Evolutionary conservation across 1,140 invertebrate genomes (phyloP), one percentile per base, ranked within the genome.

Genomic region (Tetragnatha versicolor): DNA sequence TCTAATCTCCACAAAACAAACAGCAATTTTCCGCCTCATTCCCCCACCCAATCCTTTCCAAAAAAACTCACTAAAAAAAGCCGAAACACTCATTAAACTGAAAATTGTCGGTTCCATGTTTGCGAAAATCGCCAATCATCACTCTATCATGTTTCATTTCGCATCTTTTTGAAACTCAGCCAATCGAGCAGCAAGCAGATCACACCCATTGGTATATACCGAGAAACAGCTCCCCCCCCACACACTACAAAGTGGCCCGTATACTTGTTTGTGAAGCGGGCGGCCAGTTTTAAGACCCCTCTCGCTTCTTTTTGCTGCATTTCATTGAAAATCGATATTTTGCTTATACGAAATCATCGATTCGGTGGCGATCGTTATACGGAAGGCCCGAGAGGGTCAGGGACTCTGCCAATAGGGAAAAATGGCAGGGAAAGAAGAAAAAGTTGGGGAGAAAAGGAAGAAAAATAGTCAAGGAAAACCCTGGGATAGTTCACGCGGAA

Each of bases 321-420:
- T 76, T 76, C 72, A 76, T 77, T 77, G 73, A 77, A 77, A 77
- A 77, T 77, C 73, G 73, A 77, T 77, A 77, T 77, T 77, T 77
- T 77, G 45, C 73, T 77, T 77, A 77, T 77, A 77, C 60, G 73
- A 39, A 77, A 42, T 60, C 73, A 77, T 77, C 73, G 73, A 77
- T 77, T 77, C 33, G 33, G 68, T 37, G 22, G 10, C 53, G 29
- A 49, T 63, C 60, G 72, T 63, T 63, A 63, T 45, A 45, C 22
- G 45, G 17, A 14, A 55, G 70, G 72, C 58, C 58, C 69, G 45
- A 39, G 69, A 73, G 69, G 69, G 69, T 58, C 55, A 58, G 60
- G 37, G 20, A 25, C 35, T 25, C 65, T 31, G 20, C 25, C 45
- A 45, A 69, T 49, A 53, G 42, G 39, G 12, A 66, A 66, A 66